A percentile compares a stretch with the other conserved stretches of the same genome.
phyloP scores from a whole-genome alignment of 2,888 invertebrate species.

The Perizoma flavofasciatum region DNA sequence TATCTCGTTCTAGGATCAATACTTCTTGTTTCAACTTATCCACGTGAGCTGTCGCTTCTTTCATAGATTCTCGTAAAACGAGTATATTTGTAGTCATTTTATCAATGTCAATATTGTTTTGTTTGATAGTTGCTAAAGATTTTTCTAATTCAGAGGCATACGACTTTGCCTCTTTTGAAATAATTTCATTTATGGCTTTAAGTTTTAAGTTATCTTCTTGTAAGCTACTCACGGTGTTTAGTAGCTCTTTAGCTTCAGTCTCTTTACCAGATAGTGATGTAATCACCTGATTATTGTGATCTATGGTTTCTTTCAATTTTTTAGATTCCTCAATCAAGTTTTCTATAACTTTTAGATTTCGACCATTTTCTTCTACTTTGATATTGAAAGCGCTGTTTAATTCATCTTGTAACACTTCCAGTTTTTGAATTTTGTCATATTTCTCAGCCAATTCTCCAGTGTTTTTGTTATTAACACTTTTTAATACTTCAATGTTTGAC shows the following conservation, averaged over 20 bases:
- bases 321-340: slow-evolving; percentile 55
- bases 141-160: slow-evolving; percentile 61
- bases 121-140: slow-evolving; percentile 58
- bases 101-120: slow-evolving; percentile 63
- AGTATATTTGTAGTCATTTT: slow-evolving; percentile 65
- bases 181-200: slow-evolving; percentile 56
- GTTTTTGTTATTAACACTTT: slow-evolving; percentile 45
- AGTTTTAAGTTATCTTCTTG: slow-evolving; percentile 53
- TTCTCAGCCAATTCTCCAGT: slow-evolving; percentile 46
- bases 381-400: slow-evolving; percentile 51
- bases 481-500: slow-evolving; percentile 42
- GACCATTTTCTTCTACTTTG: slow-evolving; percentile 54
- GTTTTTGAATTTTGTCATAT: slow-evolving; percentile 46
- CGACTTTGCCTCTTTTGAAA: slow-evolving; percentile 60
- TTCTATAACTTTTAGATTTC: slow-evolving; percentile 46
- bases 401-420: slow-evolving; percentile 51
- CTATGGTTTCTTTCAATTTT: slow-evolving; percentile 48
- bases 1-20: slow-evolving; percentile 58
- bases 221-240: slow-evolving; percentile 46
- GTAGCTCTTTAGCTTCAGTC: slow-evolving; percentile 45
- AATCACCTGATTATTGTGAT: slow-evolving; percentile 51
- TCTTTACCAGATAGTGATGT: slow-evolving; percentile 45
- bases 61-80: slow-evolving; percentile 60
- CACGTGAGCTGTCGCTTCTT: slow-evolving; percentile 57
- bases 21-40: slow-evolving; percentile 64